Evolutionary conservation across 2,797 vertebrate species (phyloP), one percentile per base, ranked within the genome.

Genomic region (Poecilia wingei): DNA sequence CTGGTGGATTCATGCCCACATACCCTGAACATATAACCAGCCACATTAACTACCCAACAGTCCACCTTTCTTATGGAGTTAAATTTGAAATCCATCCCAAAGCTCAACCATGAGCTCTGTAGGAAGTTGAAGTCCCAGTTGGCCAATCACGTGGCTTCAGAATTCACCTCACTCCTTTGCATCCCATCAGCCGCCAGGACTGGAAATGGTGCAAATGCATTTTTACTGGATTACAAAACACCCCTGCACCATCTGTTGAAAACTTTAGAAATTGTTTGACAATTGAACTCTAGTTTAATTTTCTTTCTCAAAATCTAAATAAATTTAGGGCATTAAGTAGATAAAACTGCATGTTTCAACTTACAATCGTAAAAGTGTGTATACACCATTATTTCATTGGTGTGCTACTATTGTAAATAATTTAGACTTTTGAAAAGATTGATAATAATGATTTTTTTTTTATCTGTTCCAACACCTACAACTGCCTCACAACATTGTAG

Each of bases 21-120:
- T 81, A 75, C 66, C 75, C 72, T 3, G 33, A 77, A 74, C 72
- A 75, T 78, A 75, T 78, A 70, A 75, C 83, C 90, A 85, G 85
- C 87, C 88, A 86, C 82, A 33, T 74, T 47, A 61, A 14, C 45
- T 25, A 43, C 43, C 72, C 59, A 20, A 61, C 33, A 20, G 3
- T 47, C 82, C 68, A 76, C 79, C 75, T 82, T 79, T 77, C 43
- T 28, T 12, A 9, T 49, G 53, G 6, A 16, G 14, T 20, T 51
- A 39, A 76, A 64, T 77, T 79, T 28, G 25, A 82, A 74, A 66
- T 81, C 31, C 6, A 43, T 75, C 5, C 10, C 18, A 8, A 57
- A 77, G 13, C 7, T 39, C 20, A 43, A 77, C 41, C 53, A 16
- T 45, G 9, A 1, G 12, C 12, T 39, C 73, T 51, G 33, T 39